Base-by-base conservation (phyloP, 2,888 invertebrate species). In the Conus canariensis region DNA sequence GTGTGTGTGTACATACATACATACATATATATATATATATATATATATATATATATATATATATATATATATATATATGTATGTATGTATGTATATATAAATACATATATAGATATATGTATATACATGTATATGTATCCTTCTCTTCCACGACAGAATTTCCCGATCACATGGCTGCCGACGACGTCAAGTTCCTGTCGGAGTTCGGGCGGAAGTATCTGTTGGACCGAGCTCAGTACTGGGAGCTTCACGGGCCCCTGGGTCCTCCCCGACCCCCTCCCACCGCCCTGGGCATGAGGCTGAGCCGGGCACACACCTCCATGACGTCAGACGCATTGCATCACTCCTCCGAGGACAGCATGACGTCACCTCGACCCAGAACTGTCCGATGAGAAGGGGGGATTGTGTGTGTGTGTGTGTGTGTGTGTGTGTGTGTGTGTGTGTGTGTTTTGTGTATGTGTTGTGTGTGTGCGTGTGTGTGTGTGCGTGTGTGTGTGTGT, bases 191-290 rank as follows among this genome's bases (percentile, higher is more conserved):
- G n/a, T 87, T 87, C 74, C 74, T 87, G 58, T 87, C 87, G 58
- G 87, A 87, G 87, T 89, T 82, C 70, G 94, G 93, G 0, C 87
- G 93, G 10, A 93, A 92, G 0, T 94, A 93, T 87, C 90, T 94
- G 6, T 85, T 93, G n/a, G 90, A 93, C 56, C 64, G 92, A 58
- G 94, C 94, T 0, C 89, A 91, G 14, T 94, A 88, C 90, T 94
- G 94, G 94, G 91, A 93, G 85, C 89, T 90, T 58, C 89, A 91
- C 56, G 93, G 93, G 6, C 93, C 93, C 0, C 90, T 93, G 14
- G 87, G 87, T 7, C 93, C 93, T n/a, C 93, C 93, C 8, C 88
- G 93, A 60, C 93, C 93, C 5, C 90, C 91, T 87, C 90, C 91
- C 88, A 93, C 94, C 8, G 91, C 90, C 10, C 88, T 93, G 45